Conservation (phyloP, 2,797 vertebrate species). For the Cossypha polioptera region DNA sequence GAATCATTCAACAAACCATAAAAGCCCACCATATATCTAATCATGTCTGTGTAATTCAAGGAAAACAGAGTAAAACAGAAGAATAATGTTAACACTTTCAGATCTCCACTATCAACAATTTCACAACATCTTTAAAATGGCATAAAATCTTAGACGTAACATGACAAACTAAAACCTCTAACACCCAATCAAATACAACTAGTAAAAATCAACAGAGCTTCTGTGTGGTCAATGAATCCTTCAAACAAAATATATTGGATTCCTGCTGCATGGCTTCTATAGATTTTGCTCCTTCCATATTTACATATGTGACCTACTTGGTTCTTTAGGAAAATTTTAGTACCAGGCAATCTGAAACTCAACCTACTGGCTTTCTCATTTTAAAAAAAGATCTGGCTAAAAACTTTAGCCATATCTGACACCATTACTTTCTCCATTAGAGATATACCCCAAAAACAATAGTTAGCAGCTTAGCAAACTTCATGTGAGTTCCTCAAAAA, state of each 20-base stretch:
- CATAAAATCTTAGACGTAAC: neutral
- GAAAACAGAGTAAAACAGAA: neutral
- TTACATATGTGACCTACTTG: neutral
- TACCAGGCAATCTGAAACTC: neutral
- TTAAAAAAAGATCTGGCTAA: neutral
- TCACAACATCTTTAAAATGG: neutral
- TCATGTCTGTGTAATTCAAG: neutral
- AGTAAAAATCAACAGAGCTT: neutral
- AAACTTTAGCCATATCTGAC: neutral
- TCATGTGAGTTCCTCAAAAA: neutral
- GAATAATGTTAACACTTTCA: neutral
- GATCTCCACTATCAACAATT: neutral
- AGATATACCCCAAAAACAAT: neutral
- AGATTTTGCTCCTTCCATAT: neutral
- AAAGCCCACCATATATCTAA: fast-evolving
- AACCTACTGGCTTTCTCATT: neutral
- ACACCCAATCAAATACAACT: neutral
- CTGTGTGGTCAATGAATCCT: neutral
- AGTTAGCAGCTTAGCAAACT: neutral
- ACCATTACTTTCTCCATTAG: neutral
- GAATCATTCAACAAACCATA: neutral
- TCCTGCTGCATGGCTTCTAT: neutral
- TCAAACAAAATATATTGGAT: neutral
- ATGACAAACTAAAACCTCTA: neutral
- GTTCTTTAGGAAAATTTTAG: neutral